phyloP scores from a whole-genome alignment of 2,113 vertebrate species.

The Pachypanchax playfairii region DNA sequence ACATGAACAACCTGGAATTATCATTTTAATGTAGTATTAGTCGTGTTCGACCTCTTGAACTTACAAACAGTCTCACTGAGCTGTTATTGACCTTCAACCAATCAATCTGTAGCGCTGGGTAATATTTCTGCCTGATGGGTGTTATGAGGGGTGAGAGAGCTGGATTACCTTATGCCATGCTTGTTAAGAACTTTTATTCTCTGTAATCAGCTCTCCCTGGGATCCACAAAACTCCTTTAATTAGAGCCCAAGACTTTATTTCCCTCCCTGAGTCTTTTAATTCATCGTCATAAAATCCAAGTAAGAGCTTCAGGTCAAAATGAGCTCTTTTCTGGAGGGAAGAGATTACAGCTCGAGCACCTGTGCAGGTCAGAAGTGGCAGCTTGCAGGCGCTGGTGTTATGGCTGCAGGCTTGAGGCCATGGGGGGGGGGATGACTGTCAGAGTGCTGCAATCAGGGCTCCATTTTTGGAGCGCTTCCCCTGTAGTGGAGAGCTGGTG shows the following conservation, averaged over 20 bases:
- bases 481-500: conserved; percentile 7
- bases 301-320: conserved; percentile 38
- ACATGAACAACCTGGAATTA: background rate
- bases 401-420: conserved; percentile 28
- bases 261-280: conserved; percentile 43
- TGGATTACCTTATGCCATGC: conserved; percentile 52
- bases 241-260: conserved; percentile 53
- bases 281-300: conserved; percentile 48
- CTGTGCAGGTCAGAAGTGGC: conserved; percentile 43
- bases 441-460: conserved; percentile 38
- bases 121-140: conserved; percentile 28
- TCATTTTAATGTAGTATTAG: background rate
- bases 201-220: conserved; percentile 52
- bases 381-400: conserved; percentile 26
- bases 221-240: conserved; percentile 60
- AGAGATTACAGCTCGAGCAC: conserved; percentile 10
- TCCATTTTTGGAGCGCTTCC: conserved; percentile 11
- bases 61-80: conserved; percentile 14
- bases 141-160: conserved; percentile 4
- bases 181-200: conserved; percentile 68
- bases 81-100: conserved; percentile 34
- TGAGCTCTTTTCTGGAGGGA: conserved; percentile 12
- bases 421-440: conserved; percentile 22
- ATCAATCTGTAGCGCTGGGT: conserved; percentile 42
- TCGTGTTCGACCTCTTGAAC: background rate